phyloP scores from a whole-genome alignment of 2,113 vertebrate genomes.

The Cyphomyrus plagiostoma region DNA sequence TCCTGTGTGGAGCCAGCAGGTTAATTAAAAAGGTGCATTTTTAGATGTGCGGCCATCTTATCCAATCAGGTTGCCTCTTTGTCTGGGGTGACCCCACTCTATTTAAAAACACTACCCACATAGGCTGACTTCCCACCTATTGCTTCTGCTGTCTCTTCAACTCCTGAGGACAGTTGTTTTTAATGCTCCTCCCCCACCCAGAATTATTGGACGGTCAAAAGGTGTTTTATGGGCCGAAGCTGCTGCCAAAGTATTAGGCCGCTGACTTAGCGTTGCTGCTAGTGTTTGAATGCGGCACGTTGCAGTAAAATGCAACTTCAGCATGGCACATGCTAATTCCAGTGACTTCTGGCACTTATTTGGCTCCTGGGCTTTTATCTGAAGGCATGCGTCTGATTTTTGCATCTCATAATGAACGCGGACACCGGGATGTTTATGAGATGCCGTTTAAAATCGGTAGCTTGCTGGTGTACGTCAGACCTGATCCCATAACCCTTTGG shows the following conservation, averaged over 20 bases:
- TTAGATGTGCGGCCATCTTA: background rate
- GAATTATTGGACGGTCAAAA: background rate
- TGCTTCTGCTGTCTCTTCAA: background rate
- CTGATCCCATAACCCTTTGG: background rate
- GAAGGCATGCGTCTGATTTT: background rate
- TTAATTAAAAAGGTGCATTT: background rate
- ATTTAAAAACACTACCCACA: background rate
- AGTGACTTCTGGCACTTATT: background rate
- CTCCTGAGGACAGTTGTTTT: background rate
- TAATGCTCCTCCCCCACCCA: background rate
- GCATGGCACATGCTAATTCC: background rate
- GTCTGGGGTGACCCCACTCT: background rate
- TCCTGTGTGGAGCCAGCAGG: background rate
- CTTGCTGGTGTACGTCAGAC: background rate
- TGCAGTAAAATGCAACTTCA: background rate
- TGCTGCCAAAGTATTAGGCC: background rate
- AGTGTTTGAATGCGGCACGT: background rate
- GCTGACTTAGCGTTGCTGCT: background rate
- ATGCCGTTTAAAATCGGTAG: background rate
- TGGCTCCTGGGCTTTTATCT: background rate
- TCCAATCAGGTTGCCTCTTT: background rate
- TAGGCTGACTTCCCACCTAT: background rate
- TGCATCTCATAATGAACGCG: background rate
- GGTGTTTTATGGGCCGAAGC: background rate
- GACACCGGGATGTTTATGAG: background rate